phyloP scores from a whole-genome alignment of 1,140 invertebrate species.

The Lamellibrachia luymesi region DNA sequence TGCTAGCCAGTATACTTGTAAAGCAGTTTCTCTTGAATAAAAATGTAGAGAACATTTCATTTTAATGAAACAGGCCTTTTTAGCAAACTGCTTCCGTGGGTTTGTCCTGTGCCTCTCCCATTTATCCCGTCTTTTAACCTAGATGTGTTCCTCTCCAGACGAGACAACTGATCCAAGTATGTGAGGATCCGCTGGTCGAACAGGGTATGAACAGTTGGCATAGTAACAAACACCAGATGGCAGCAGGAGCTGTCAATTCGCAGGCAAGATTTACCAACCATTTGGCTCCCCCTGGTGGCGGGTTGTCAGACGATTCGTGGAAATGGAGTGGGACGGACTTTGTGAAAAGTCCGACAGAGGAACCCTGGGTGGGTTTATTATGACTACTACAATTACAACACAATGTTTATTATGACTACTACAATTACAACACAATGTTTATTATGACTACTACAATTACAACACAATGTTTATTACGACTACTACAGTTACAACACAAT shows the following conservation, averaged over 20 bases:
- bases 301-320: constrained; percentile 29
- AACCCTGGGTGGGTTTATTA: constrained; percentile 67
- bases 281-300: neutral
- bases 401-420: neutral
- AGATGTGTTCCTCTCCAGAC: neutral
- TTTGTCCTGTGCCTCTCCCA: too few relatives aligned
- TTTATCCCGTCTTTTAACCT: too few relatives aligned
- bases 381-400: neutral
- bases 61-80: too few relatives aligned
- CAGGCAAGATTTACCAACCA: constrained; percentile 10
- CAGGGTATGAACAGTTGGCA: constrained; percentile 61
- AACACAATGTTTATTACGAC: too few relatives aligned
- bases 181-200: constrained; percentile 80
- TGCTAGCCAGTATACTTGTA: too few relatives aligned
- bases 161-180: constrained; percentile 67
- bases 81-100: too few relatives aligned
- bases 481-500: too few relatives aligned
- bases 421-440: too few relatives aligned
- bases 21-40: too few relatives aligned
- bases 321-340: constrained; percentile 49
- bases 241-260: neutral
- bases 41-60: too few relatives aligned
- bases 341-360: constrained; percentile 55
- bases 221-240: neutral
- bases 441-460: too few relatives aligned